phyloP scores from a whole-genome alignment of 2,888 invertebrate species.

The Scaeva pyrastri region DNA sequence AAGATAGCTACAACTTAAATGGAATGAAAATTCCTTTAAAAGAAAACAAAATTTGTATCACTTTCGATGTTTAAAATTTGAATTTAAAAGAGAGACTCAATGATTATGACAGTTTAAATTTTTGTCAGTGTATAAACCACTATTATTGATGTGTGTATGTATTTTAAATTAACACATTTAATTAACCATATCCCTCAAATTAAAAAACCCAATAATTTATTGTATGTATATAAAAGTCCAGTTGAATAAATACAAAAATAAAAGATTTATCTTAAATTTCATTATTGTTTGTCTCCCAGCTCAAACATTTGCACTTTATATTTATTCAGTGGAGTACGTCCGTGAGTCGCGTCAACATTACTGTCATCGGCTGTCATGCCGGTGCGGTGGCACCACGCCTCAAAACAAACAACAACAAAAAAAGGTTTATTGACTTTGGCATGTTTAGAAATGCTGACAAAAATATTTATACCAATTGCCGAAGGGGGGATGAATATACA shows the following conservation, averaged over 20 bases:
- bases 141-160: slow-evolving; percentile 10
- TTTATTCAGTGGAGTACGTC: background rate
- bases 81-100: background rate
- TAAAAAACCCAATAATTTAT: slow-evolving; percentile 10
- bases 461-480: background rate
- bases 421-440: background rate
- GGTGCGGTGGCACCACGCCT: background rate
- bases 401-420: background rate
- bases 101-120: background rate
- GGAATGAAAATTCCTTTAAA: no score
- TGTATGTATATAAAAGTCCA: slow-evolving; percentile 10
- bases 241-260: slow-evolving; percentile 12
- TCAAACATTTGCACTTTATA: slow-evolving; percentile 16
- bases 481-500: background rate
- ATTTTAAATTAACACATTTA: slow-evolving; percentile 65
- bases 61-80: no score
- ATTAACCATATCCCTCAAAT: slow-evolving; percentile 46
- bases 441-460: background rate
- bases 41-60: no score
- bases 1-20: no score
- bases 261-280: background rate
- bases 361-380: no score
- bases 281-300: background rate
- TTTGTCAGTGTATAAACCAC: background rate
- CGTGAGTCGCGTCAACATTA: background rate